These are phyloP conservation scores for Phoxinus phoxinus DNA, from an alignment of 2,113 vertebrate genomes.

Conservation along the genomic window DNA sequence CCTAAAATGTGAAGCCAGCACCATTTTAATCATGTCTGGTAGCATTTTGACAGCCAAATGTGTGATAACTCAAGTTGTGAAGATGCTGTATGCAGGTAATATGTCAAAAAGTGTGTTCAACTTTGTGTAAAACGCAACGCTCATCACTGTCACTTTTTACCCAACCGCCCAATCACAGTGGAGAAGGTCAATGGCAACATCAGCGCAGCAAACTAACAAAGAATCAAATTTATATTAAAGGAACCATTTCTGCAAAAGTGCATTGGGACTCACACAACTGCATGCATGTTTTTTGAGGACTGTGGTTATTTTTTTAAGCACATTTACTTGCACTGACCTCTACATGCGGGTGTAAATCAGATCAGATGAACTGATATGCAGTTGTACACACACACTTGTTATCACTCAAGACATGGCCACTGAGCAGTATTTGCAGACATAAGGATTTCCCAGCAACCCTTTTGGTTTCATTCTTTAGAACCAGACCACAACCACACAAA, in stretches of 20 bases:
- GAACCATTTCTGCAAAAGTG: not conserved
- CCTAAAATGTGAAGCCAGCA: no score
- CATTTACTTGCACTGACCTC: not conserved
- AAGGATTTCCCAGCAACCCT: slow-evolving; percentile 39
- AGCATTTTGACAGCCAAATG: not conserved
- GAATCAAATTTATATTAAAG: not conserved
- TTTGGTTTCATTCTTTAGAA: slow-evolving; percentile 27
- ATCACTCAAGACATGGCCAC: not conserved
- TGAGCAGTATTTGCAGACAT: not conserved
- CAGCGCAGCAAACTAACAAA: not conserved
- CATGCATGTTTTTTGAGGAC: not conserved
- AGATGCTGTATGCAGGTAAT: not conserved
- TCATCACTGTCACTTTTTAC: no score
- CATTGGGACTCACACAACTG: not conserved
- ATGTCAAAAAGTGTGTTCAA: not conserved
- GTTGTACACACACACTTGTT: not conserved
- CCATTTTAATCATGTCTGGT: not conserved
- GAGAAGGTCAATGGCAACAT: no score
- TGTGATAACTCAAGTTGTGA: not conserved
- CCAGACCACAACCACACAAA: slow-evolving; percentile 26
- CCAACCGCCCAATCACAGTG: no score
- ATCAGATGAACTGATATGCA: not conserved
- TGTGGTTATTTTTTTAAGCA: not conserved
- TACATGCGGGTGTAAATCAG: not conserved
- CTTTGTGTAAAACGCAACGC: no score